Conservation (phyloP, 2,113 vertebrate species). For the Cynoglossus semilaevis region DNA sequence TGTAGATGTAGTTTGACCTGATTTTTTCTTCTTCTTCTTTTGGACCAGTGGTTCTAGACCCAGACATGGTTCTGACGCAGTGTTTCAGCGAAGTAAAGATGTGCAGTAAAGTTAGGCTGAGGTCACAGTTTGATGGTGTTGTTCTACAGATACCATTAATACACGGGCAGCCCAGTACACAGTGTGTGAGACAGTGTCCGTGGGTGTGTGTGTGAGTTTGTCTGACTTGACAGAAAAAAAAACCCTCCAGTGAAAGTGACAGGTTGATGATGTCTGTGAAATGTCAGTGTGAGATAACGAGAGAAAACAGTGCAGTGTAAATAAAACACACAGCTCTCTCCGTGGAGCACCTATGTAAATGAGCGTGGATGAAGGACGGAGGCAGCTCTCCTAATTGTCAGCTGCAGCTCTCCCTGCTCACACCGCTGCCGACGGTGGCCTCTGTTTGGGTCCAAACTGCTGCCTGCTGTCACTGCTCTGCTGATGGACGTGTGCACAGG, state of each 20-base stretch:
- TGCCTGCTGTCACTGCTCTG: slow-evolving; percentile 14
- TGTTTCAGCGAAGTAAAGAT: no score
- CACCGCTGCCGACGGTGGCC: slow-evolving; percentile 13
- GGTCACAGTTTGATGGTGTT: no score
- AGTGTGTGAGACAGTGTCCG: no score
- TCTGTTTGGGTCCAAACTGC: slow-evolving; percentile 18
- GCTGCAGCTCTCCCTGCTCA: slow-evolving; percentile 10
- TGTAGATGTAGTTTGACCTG: no score
- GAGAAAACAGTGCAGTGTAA: slow-evolving; percentile 14
- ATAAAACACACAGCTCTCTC: not conserved
- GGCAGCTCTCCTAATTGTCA: slow-evolving; percentile 42
- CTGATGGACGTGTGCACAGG: slow-evolving; percentile 38
- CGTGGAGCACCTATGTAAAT: slow-evolving; percentile 28
- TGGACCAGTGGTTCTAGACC: no score
- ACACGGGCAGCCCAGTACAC: no score
- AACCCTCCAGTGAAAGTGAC: slow-evolving; percentile 28
- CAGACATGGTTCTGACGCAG: no score
- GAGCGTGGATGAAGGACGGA: slow-evolving; percentile 24
- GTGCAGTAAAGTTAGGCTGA: no score
- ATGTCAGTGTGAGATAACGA: slow-evolving; percentile 42
- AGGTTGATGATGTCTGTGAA: slow-evolving; percentile 46
- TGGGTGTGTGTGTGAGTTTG: not conserved
- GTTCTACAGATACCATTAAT: no score
- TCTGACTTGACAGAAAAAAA: slow-evolving; percentile 10
- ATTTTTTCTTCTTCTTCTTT: no score